Evolutionary conservation across 2,797 vertebrate genomes (phyloP).

Genomic region (Xenops minutus): DNA sequence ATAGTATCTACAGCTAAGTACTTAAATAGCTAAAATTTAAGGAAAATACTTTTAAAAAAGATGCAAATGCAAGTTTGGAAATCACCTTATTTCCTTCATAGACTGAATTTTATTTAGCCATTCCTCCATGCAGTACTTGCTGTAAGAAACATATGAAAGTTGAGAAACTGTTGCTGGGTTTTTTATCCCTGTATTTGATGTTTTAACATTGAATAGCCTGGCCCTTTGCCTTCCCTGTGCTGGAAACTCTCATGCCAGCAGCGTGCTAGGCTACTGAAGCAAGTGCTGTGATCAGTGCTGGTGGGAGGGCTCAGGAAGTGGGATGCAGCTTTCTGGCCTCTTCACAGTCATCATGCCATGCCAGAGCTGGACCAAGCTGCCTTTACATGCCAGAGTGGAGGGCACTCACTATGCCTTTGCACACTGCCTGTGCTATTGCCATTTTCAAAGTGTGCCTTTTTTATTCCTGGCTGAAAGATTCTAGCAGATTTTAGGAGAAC

Average conservation of each 20-base stretch:
- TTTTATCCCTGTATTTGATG: background rate
- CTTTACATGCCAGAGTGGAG: rapidly evolving
- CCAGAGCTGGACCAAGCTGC: background rate
- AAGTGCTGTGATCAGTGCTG: background rate
- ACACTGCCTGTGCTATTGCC: background rate
- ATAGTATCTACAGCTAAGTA: background rate
- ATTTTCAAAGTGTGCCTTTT: background rate
- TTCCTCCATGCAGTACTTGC: background rate
- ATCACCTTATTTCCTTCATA: background rate
- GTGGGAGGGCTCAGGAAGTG: rapidly evolving
- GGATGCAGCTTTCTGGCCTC: background rate
- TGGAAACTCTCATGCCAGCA: rapidly evolving
- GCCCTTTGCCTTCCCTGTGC: background rate
- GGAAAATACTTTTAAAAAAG: background rate
- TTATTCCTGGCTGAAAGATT: background rate
- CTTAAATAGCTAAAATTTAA: background rate
- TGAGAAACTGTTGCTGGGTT: background rate
- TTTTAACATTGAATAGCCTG: background rate
- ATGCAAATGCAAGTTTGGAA: background rate
- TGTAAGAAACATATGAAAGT: background rate
- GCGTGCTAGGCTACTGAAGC: background rate
- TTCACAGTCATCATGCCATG: rapidly evolving
- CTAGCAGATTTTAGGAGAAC: background rate
- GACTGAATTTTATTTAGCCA: background rate
- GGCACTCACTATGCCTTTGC: rapidly evolving